Percentiles rank a stretch among this genome's conserved stretches.
phyloP scores from a whole-genome alignment of 2,888 invertebrate species.

The Globia sparganii region DNA sequence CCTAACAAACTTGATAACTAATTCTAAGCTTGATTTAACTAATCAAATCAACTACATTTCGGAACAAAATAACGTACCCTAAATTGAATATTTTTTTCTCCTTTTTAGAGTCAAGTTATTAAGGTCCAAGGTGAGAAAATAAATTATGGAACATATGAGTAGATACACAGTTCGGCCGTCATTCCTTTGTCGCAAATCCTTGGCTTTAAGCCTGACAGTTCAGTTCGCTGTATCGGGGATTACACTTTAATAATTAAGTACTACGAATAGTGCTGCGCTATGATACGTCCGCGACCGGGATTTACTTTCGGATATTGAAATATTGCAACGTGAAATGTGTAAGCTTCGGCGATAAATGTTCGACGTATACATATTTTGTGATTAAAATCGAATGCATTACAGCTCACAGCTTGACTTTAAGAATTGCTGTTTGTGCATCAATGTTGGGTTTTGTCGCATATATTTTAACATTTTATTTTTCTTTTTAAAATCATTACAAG shows the following conservation, averaged over 20 bases:
- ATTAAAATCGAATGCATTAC: constrained; percentile 30
- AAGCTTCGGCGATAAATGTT: constrained; percentile 30
- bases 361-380: constrained; percentile 21
- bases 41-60: not conserved
- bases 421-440: constrained; percentile 3
- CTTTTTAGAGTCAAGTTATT: not conserved
- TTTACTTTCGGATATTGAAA: constrained; percentile 42
- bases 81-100: constrained; percentile 15
- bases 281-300: constrained; percentile 38
- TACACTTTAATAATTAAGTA: constrained; percentile 68
- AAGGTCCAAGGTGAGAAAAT: constrained; percentile 11
- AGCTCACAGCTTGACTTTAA: not conserved
- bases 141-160: constrained; percentile 62
- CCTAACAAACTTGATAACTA: constrained; percentile 4
- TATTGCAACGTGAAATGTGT: constrained; percentile 44
- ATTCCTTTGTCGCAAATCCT: constrained; percentile 60
- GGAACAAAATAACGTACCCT: constrained; percentile 1
- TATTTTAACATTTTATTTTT: not conserved
- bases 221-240: constrained; percentile 63
- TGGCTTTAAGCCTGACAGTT: constrained; percentile 52
- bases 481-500: not conserved
- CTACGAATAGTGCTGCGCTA: constrained; percentile 57
- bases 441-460: not conserved
- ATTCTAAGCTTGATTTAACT: constrained; percentile 34
- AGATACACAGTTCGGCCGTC: constrained; percentile 50